Evolutionary conservation across 2,797 vertebrate genomes (phyloP).

Genomic region (Channa striata): DNA sequence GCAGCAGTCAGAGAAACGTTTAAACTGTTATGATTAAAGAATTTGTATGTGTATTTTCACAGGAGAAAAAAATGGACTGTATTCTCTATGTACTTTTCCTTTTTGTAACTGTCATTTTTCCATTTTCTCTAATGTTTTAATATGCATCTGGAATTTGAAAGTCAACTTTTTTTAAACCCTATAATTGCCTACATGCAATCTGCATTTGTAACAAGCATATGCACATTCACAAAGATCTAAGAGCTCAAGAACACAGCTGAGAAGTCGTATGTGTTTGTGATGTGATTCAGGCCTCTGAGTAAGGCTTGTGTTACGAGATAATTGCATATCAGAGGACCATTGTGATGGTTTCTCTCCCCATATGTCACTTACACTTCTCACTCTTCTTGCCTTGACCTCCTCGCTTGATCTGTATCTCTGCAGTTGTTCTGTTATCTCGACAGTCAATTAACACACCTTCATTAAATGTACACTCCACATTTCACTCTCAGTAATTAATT

Average conservation of each 20-base stretch:
- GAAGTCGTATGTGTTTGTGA: not conserved
- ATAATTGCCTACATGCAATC: no score
- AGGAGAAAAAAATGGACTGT: no score
- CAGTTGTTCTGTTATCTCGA: slow-evolving; percentile 6
- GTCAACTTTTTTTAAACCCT: no score
- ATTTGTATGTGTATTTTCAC: not conserved
- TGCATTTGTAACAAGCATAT: not conserved
- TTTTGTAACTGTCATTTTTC: no score
- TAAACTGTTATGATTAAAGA: no score
- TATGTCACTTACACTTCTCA: slow-evolving; percentile 18
- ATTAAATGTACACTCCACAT: not conserved
- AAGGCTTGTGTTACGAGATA: slow-evolving; percentile 15
- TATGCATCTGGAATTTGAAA: no score
- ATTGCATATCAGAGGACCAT: slow-evolving; percentile 8
- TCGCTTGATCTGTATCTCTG: not conserved
- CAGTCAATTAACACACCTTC: slow-evolving; percentile 3
- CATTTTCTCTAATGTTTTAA: no score
- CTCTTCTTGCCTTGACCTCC: slow-evolving; percentile 5
- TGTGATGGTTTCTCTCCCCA: slow-evolving; percentile 3
- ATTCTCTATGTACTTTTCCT: no score
- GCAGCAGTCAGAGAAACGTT: not conserved
- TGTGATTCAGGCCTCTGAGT: not conserved
- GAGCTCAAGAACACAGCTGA: not conserved
- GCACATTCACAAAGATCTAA: not conserved
- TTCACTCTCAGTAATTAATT: slow-evolving; percentile 1